Percentiles rank a stretch among this genome's conserved stretches.
Evolutionary conservation across 2,797 vertebrate species (phyloP).

Genomic region (Percopsis omiscomaycus): DNA sequence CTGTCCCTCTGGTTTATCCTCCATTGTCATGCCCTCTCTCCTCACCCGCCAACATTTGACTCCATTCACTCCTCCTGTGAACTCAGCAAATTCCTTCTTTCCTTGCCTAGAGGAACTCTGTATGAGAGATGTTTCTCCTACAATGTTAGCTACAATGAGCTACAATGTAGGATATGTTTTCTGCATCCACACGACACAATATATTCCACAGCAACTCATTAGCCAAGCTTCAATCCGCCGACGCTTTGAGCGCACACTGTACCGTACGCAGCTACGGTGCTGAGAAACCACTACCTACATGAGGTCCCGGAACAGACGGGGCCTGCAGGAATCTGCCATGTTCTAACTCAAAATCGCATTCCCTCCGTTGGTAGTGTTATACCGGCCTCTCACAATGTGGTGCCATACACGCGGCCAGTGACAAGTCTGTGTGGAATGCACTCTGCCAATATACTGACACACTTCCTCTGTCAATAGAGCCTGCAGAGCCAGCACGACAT

Average conservation of each 20-base stretch:
- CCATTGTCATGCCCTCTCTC: constrained; percentile 9
- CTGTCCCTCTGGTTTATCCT: constrained; percentile 29
- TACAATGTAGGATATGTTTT: constrained; percentile 28
- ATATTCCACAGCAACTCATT: constrained; percentile 20
- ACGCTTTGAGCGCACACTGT: constrained; percentile 22
- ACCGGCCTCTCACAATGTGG: constrained; percentile 55
- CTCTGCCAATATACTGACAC: constrained; percentile 61
- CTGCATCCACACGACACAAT: constrained; percentile 5
- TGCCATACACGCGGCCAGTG: constrained; percentile 63
- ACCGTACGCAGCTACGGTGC: constrained; percentile 18
- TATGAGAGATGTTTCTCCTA: constrained; percentile 41
- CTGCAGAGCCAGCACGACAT: constrained; percentile 39
- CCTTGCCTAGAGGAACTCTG: constrained; percentile 24
- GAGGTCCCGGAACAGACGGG: constrained; percentile 10
- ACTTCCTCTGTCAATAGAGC: constrained; percentile 58
- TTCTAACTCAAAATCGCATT: constrained; percentile 19
- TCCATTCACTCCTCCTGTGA: constrained; percentile 22
- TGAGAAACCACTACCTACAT: neutral
- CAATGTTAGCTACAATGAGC: too few species aligned
- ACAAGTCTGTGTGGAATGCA: constrained; percentile 70
- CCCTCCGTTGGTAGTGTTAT: constrained; percentile 15
- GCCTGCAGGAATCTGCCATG: constrained; percentile 2
- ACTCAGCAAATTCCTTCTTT: constrained; percentile 39
- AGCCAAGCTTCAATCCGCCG: constrained; percentile 30
- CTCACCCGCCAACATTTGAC: constrained; percentile 19